A percentile compares a stretch with the other conserved stretches of the same genome.
Conservation (phyloP, 1,140 invertebrate genomes). For the Anagrus nilaparvatae region DNA sequence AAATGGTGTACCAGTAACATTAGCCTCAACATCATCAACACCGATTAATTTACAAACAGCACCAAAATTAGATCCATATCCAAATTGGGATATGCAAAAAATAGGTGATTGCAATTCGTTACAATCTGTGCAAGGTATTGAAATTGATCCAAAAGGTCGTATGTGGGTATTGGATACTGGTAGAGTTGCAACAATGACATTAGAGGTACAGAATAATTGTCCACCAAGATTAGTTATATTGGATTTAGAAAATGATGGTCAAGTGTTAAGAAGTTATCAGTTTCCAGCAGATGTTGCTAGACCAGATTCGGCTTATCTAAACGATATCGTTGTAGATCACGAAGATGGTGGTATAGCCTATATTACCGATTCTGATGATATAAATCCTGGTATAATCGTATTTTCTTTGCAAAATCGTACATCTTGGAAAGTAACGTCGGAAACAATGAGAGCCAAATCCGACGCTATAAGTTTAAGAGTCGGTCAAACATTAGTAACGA, state of each 20-base stretch:
- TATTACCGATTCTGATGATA: conserved; percentile 53
- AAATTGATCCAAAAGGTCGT: conserved; percentile 54
- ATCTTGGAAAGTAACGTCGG: conserved; percentile 57
- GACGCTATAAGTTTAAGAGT: conserved; percentile 49
- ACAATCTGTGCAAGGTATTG: conserved; percentile 60
- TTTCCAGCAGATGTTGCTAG: conserved; percentile 46
- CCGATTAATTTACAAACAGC: conserved; percentile 41
- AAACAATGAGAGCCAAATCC: conserved; percentile 48
- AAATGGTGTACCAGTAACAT: conserved; percentile 54
- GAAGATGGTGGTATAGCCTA: conserved; percentile 55
- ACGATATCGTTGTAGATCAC: conserved; percentile 59
- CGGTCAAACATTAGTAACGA: conserved; percentile 43
- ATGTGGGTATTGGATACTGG: conserved; percentile 66
- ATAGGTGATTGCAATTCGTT: conserved; percentile 50
- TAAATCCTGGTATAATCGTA: conserved; percentile 60
- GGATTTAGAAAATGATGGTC: conserved; percentile 49
- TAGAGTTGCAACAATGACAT: conserved; percentile 41
- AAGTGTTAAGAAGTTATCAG: conserved; percentile 43
- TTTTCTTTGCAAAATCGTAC: conserved; percentile 49
- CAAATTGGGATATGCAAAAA: conserved; percentile 55
- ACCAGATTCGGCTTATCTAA: conserved; percentile 45
- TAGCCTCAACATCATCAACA: conserved; percentile 45
- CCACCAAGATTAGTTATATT: conserved; percentile 57
- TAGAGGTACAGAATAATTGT: conserved; percentile 41
- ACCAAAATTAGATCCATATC: conserved; percentile 52